Conservation (phyloP, 2,888 invertebrate species). For the Polydrusus pterygomalis region DNA sequence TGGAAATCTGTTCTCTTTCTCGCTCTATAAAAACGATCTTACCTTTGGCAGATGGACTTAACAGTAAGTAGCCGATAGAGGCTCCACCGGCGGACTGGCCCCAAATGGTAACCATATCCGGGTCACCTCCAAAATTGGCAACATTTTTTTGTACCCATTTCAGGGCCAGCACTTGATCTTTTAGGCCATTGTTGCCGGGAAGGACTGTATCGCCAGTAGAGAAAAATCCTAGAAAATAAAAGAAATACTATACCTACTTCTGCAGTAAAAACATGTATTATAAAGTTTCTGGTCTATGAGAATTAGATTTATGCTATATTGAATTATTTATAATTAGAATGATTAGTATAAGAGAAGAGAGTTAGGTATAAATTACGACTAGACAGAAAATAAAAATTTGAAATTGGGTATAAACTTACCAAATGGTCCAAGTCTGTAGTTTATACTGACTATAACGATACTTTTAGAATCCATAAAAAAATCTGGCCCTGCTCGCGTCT, state of each 20-base stretch:
- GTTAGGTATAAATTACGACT: no score
- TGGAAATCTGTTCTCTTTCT: no score
- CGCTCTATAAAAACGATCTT: no score
- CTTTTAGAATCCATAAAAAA: conserved; percentile 55
- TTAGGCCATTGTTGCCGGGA: conserved; percentile 40
- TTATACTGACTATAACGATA: conserved; percentile 59
- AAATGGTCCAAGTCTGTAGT: conserved; percentile 59
- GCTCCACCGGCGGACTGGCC: conserved; percentile 34
- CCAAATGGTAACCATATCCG: conserved; percentile 34
- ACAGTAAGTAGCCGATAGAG: conserved; percentile 25
- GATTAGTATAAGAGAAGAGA: no score
- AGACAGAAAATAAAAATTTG: no score
- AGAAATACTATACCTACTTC: neutral
- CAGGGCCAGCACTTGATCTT: conserved; percentile 33
- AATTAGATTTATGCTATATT: no score
- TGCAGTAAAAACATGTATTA: no score
- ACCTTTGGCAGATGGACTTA: conserved; percentile 22
- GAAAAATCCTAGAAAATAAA: conserved; percentile 32
- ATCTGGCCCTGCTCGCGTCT: conserved; percentile 42
- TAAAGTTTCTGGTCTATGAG: no score
- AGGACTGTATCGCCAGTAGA: conserved; percentile 38
- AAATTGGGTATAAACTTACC: conserved; percentile 55
- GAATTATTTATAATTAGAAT: no score
- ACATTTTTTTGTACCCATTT: conserved; percentile 37
- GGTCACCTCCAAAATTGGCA: conserved; percentile 40